A percentile compares a stretch with the other conserved stretches of the same genome.
Evolutionary conservation across 1,140 invertebrate species (phyloP).

Genomic region (Drosophila sucinea): DNA sequence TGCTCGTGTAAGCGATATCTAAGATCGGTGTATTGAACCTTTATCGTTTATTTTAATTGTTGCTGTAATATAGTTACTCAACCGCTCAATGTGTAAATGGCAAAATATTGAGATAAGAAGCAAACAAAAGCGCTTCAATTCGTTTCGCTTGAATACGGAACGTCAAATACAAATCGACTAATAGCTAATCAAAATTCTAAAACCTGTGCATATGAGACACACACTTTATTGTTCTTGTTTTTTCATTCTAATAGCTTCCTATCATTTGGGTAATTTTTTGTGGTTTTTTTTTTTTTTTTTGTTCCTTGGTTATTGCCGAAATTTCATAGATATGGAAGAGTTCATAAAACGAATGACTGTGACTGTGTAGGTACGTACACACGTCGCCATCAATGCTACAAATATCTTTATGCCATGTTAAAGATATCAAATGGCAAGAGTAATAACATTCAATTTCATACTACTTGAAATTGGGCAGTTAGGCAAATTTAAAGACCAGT

Average conservation of each 20-base stretch:
- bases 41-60: too few species aligned
- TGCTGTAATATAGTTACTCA: background rate
- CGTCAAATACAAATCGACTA: background rate
- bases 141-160: background rate
- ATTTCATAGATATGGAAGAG: conserved; percentile 11
- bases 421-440: conserved; percentile 7
- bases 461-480: conserved; percentile 9
- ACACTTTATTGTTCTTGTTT: background rate
- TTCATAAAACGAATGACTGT: conserved; percentile 2
- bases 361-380: background rate
- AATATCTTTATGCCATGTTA: conserved; percentile 12
- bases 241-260: background rate
- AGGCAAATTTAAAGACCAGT: background rate
- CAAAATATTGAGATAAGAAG: background rate
- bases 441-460: conserved; percentile 1
- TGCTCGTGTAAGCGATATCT: too few species aligned
- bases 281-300: background rate
- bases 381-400: background rate
- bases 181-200: background rate
- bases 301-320: conserved; percentile 3
- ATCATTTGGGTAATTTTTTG: conserved; percentile 2
- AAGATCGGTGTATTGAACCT: too few species aligned
- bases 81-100: background rate
- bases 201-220: conserved; percentile 1
- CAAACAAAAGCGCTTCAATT: background rate